A percentile compares a stretch with the other conserved stretches of the same genome.
These are phyloP conservation scores for Alouatta palliata DNA, from an alignment of 2,113 vertebrate genomes.

Conservation along the genomic window DNA sequence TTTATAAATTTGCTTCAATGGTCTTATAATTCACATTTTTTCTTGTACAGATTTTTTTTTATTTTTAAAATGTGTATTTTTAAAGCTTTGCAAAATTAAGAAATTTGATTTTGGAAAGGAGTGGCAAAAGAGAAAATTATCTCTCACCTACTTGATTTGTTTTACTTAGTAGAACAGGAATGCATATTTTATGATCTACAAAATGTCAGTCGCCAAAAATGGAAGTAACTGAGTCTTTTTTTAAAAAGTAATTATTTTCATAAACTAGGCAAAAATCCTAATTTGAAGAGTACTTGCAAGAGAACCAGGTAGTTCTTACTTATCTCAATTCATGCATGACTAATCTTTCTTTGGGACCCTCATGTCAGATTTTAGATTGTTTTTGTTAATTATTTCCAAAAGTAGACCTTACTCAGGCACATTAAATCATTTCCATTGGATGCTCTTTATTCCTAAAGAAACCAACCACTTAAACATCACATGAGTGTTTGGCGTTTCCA, in stretches of 20 bases:
- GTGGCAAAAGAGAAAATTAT: not conserved
- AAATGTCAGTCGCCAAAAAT: not conserved
- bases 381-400: constrained; percentile 43
- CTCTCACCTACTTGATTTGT: not conserved
- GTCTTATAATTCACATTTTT: not conserved
- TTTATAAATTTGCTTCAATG: constrained; percentile 3
- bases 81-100: not conserved
- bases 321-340: not conserved
- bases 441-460: not conserved
- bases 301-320: not conserved
- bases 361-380: not conserved
- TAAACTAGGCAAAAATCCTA: not conserved
- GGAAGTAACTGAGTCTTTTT: not conserved
- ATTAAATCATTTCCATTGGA: constrained; percentile 11
- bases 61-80: not conserved
- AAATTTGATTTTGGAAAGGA: constrained; percentile 36
- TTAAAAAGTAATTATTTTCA: not conserved
- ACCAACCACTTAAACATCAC: not conserved
- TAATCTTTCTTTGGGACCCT: not conserved
- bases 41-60: not conserved
- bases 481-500: not conserved
- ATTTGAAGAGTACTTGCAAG: not conserved
- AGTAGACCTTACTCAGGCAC: not conserved
- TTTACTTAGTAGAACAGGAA: not conserved
- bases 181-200: not conserved